Conservation (phyloP, 2,888 invertebrate species). For the Leucozona laternaria region DNA sequence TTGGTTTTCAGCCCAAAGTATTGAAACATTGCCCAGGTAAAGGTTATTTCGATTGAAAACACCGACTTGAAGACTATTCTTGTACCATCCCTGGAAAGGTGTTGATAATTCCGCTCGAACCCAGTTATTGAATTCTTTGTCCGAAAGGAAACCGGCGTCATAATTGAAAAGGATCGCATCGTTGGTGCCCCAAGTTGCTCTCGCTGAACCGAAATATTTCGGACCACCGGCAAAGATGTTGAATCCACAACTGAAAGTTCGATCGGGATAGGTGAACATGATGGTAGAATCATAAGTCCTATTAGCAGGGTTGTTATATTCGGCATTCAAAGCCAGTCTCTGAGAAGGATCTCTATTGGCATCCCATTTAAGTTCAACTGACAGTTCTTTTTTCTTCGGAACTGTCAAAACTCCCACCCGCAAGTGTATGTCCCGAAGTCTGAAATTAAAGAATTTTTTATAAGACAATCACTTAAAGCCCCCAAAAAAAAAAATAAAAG, state of each 20-base stretch:
- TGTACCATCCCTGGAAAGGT: constrained; percentile 86
- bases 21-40: constrained; percentile 85
- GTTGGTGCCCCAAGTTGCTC: constrained; percentile 89
- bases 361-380: constrained; percentile 92
- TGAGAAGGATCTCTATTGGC: constrained; percentile 92
- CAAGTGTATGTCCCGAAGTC: constrained; percentile 90
- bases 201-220: constrained; percentile 83
- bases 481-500: no score
- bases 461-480: neutral
- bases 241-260: constrained; percentile 88
- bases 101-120: constrained; percentile 84
- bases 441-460: constrained; percentile 79
- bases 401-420: constrained; percentile 87
- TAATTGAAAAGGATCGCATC: constrained; percentile 85
- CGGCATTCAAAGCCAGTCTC: constrained; percentile 84
- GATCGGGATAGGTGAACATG: constrained; percentile 90
- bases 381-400: constrained; percentile 87
- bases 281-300: constrained; percentile 87
- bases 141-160: constrained; percentile 80
- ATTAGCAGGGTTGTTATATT: constrained; percentile 86
- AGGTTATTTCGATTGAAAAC: constrained; percentile 84
- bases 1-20: constrained; percentile 87
- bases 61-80: constrained; percentile 84
- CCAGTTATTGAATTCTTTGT: constrained; percentile 81
- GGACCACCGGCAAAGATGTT: constrained; percentile 84